A percentile compares a stretch with the other conserved stretches of the same genome.
Evolutionary conservation across 1,140 invertebrate genomes (phyloP).

Genomic region (Pogonomyrmex californicus): DNA sequence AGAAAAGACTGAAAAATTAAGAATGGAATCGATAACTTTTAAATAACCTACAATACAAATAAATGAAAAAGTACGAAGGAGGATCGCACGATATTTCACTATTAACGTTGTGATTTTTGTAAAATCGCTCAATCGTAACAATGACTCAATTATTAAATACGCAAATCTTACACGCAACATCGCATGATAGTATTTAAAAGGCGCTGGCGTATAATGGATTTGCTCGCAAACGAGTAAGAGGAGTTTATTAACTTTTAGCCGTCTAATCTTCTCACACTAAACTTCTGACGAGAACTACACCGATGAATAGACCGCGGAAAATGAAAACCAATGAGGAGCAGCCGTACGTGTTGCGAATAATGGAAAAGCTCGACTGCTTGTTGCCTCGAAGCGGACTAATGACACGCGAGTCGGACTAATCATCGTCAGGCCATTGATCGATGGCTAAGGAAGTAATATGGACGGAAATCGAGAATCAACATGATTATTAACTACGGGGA

Average conservation of each 20-base stretch:
- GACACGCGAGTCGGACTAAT: slow-evolving; percentile 79
- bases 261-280: slow-evolving; percentile 61
- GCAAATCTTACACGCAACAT: slow-evolving; percentile 25
- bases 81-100: background rate
- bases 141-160: slow-evolving; percentile 21
- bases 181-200: slow-evolving; percentile 32
- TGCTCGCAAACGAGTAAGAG: slow-evolving; percentile 43
- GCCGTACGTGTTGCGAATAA: slow-evolving; percentile 82
- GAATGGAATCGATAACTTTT: background rate
- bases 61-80: background rate
- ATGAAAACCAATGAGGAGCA: slow-evolving; percentile 59
- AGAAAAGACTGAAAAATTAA: background rate
- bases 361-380: slow-evolving; percentile 78
- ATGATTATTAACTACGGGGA: slow-evolving; percentile 38
- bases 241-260: slow-evolving; percentile 62
- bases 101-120: background rate
- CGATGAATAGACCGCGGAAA: slow-evolving; percentile 34
- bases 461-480: slow-evolving; percentile 67
- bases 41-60: background rate
- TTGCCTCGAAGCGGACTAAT: slow-evolving; percentile 79
- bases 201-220: slow-evolving; percentile 12
- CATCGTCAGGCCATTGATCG: slow-evolving; percentile 79
- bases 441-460: slow-evolving; percentile 68
- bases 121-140: background rate
- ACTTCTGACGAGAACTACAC: slow-evolving; percentile 45